Evolutionary conservation across 1,140 invertebrate genomes (phyloP).

Genomic region (Drosophila busckii): DNA sequence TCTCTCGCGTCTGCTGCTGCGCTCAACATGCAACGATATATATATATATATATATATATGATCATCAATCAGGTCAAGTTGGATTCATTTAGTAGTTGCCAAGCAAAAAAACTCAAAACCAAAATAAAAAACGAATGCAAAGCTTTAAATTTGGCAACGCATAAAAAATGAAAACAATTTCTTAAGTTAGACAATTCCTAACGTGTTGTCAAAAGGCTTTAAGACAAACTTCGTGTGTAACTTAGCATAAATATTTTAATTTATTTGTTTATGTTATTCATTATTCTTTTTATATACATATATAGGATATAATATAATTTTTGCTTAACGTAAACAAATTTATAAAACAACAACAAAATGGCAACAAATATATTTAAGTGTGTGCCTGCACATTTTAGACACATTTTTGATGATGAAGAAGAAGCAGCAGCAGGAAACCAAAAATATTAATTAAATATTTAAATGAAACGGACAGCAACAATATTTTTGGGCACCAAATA

Average conservation of each 20-base stretch:
- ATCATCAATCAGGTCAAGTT: too few relatives aligned
- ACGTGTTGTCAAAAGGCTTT: conserved; percentile 71
- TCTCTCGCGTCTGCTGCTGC: too few relatives aligned
- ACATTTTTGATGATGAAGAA: conserved; percentile 28
- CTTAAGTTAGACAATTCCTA: too few relatives aligned
- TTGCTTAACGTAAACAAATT: too few relatives aligned
- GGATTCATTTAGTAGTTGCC: too few relatives aligned
- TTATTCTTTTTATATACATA: conserved; percentile 6
- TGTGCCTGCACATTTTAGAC: conserved; percentile 40
- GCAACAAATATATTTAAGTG: conserved; percentile 7
- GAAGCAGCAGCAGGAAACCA: not conserved
- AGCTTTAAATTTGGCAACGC: conserved; percentile 10
- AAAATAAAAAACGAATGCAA: conserved; percentile 27
- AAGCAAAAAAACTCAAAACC: too few relatives aligned
- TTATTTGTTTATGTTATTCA: conserved; percentile 4
- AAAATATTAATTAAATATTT: conserved; percentile 5
- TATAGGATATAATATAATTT: too few relatives aligned
- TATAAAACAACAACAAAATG: not conserved
- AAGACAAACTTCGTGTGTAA: conserved; percentile 46
- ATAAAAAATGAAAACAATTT: conserved; percentile 46
- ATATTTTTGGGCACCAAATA: conserved; percentile 76
- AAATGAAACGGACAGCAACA: conserved; percentile 53
- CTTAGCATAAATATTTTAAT: conserved; percentile 38
- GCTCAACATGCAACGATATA: too few relatives aligned
- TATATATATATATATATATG: too few relatives aligned